phyloP scores from a whole-genome alignment of 2,888 invertebrate genomes.

The Dolichomitus sp. region DNA sequence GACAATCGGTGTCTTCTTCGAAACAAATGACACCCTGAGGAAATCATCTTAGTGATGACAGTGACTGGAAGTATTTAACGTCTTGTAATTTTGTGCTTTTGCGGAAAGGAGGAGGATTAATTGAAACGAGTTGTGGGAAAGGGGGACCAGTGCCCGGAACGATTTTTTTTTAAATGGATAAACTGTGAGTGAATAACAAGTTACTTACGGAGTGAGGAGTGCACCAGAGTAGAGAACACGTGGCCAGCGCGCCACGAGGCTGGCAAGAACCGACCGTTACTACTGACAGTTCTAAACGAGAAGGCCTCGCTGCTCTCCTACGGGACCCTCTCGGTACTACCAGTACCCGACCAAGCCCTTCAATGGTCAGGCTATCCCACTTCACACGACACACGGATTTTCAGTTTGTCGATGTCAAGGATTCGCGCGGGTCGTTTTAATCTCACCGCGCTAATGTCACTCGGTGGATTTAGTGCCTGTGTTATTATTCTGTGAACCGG shows the following conservation, averaged over 20 bases:
- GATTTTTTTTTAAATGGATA: conserved; percentile 29
- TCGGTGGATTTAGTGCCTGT: conserved; percentile 57
- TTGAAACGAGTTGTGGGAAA: neutral
- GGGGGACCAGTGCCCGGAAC: conserved; percentile 21
- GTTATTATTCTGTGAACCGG: conserved; percentile 46
- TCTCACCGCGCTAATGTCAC: conserved; percentile 24
- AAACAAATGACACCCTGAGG: neutral
- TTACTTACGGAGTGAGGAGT: conserved; percentile 44
- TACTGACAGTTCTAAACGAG: conserved; percentile 65
- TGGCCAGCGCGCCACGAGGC: conserved; percentile 68
- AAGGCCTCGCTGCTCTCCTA: conserved; percentile 47
- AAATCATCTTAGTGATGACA: conserved; percentile 34
- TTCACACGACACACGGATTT: conserved; percentile 16
- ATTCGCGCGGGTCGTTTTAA: neutral
- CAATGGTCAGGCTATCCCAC: neutral
- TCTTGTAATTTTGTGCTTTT: conserved; percentile 27
- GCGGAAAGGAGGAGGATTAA: conserved; percentile 17
- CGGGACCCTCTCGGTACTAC: conserved; percentile 54
- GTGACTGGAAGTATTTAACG: conserved; percentile 30
- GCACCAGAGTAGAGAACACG: conserved; percentile 59
- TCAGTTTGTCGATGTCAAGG: conserved; percentile 5
- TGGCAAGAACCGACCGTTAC: conserved; percentile 65
- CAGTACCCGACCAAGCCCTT: conserved; percentile 16
- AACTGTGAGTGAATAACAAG: conserved; percentile 44
- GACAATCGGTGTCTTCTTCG: neutral